A percentile compares a stretch with the other conserved stretches of the same genome.
Evolutionary conservation across 2,888 invertebrate species (phyloP).

Genomic region (Aporophyla lueneburgensis): DNA sequence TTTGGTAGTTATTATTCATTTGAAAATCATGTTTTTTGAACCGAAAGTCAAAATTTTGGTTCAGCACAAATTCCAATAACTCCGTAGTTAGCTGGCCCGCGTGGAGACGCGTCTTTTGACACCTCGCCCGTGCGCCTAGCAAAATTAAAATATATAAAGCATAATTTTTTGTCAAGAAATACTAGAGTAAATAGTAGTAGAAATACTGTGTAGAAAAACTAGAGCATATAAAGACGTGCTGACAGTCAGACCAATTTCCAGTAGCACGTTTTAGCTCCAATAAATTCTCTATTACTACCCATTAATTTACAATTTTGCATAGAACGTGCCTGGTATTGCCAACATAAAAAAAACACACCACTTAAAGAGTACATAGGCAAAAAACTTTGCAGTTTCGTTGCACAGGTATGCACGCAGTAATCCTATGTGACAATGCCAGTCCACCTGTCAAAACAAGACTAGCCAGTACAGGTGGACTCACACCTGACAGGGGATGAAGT

Average conservation of each 20-base stretch:
- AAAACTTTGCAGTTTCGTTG: conserved; percentile 62
- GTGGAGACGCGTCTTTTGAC: too few species aligned
- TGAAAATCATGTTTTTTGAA: too few species aligned
- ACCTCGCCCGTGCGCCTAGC: too few species aligned
- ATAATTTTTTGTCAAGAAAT: not conserved
- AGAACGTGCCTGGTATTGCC: conserved; percentile 51
- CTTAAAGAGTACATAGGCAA: conserved; percentile 55
- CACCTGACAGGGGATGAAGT: conserved; percentile 78
- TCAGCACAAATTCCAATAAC: too few species aligned
- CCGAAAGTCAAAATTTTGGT: too few species aligned
- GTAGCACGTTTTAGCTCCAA: conserved; percentile 24
- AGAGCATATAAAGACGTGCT: conserved; percentile 1
- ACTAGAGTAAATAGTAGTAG: not conserved
- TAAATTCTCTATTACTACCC: conserved; percentile 54
- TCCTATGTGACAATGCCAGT: conserved; percentile 77
- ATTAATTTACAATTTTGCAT: conserved; percentile 62
- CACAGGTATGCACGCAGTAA: conserved; percentile 70
- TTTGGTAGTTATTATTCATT: too few species aligned
- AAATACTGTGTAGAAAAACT: not conserved
- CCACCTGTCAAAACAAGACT: conserved; percentile 88
- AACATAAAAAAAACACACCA: conserved; percentile 40
- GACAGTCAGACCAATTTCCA: conserved; percentile 21
- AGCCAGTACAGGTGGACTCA: conserved; percentile 81
- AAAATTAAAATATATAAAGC: too few species aligned
- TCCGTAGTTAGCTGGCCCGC: too few species aligned